phyloP scores from a whole-genome alignment of 2,113 vertebrate species.

The Podarcis muralis region DNA sequence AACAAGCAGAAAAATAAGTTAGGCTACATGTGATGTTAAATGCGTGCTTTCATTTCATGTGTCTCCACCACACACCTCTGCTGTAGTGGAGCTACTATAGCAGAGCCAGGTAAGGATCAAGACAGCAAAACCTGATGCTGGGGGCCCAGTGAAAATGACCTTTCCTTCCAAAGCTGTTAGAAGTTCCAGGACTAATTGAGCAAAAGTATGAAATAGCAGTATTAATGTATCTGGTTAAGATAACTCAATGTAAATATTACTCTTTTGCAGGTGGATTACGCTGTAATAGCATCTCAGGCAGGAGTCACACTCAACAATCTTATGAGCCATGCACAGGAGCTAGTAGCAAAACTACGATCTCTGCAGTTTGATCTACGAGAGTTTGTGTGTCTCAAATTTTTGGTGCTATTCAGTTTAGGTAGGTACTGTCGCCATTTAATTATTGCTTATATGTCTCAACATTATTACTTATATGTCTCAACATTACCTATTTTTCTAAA shows the following conservation, averaged over 20 bases:
- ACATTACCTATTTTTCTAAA: background rate
- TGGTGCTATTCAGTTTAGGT: constrained; percentile 98
- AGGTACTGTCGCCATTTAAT: constrained; percentile 65
- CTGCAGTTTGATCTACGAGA: constrained; percentile 96
- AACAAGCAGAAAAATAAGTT: background rate
- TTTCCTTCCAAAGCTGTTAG: background rate
- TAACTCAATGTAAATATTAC: constrained; percentile 32
- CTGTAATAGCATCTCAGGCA: constrained; percentile 90
- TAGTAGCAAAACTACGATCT: constrained; percentile 92
- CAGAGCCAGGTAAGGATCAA: background rate
- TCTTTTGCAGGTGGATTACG: constrained; percentile 91
- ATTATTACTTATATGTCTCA: background rate
- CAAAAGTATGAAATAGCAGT: background rate
- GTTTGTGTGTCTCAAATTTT: constrained; percentile 98
- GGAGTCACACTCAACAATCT: constrained; percentile 94
- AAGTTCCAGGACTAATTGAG: background rate
- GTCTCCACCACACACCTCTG: background rate
- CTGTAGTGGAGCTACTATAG: too few species aligned
- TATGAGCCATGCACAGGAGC: constrained; percentile 94
- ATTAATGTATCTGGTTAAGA: rapidly evolving
- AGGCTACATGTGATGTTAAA: background rate
- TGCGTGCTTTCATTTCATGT: background rate
- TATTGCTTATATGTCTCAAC: background rate
- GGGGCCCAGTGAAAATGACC: background rate
- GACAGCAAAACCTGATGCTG: background rate